Evolutionary conservation across 1,140 invertebrate species (phyloP), one percentile per base, ranked within the genome.

Genomic region (Diachasmimorpha longicaudata): DNA sequence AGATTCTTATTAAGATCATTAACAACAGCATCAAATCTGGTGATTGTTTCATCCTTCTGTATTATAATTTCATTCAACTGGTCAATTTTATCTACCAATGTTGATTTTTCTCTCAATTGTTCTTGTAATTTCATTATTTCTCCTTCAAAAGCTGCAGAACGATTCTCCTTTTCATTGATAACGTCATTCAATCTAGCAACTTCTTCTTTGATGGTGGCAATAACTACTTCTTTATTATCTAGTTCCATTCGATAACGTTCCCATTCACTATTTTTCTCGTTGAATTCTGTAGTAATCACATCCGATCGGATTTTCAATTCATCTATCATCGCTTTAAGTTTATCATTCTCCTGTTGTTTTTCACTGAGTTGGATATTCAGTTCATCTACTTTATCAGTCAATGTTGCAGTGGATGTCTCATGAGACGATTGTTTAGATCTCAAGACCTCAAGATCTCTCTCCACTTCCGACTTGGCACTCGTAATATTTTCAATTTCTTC

Each of bases 201-300:
- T 69, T 87, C 82, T 4, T 84, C 80, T 4, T 78, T 81, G 25
- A 84, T 69, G 0, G 74, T 80, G 0, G 44, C 23, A 42, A 87
- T 73, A 0, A 48, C 39, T 11, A 16, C 6, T 48, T 84, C 78
- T 11, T 78, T 81, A 14, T 84, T 75, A 39, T 79, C 67, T 23
- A 81, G 37, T 5, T 80, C 55, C 0, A 36, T 70, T 67, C 77
- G 82, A 23, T 76, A 77, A 5, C 80, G 78, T 9, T 78, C 78
- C 2, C 86, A 70, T 23, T 81, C 78, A 0, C 48, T 31, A 37
- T 82, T 79, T 19, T 83, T 86, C 0, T 89, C 85, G 46, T 91
- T 87, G 75, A 93, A 89, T 80, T 92, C 91, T 82, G 90, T 83
- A 79, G 92, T 89, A 79, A 52, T 52, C 14, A 9, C 14, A 90